Evolutionary conservation across 2,888 invertebrate species (phyloP).

Genomic region (Pollenia griseotomentosa): DNA sequence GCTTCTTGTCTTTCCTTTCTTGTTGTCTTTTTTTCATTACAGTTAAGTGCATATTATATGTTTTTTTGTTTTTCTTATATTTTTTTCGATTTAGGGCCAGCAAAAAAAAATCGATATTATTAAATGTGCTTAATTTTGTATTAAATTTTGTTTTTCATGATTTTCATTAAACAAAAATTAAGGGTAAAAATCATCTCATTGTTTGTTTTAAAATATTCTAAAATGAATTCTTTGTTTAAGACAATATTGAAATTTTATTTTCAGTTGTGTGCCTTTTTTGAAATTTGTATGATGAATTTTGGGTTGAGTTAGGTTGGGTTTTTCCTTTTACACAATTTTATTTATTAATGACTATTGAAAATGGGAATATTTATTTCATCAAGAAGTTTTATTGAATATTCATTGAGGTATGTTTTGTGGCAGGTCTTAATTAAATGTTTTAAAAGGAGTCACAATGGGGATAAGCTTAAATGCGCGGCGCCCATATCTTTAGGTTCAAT

Average conservation of each 20-base stretch:
- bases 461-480: slow-evolving; percentile 34
- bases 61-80: neutral
- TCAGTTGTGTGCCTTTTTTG: neutral
- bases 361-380: slow-evolving; percentile 28
- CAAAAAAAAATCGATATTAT: slow-evolving; percentile 52
- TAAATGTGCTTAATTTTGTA: slow-evolving; percentile 10
- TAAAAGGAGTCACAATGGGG: slow-evolving; percentile 3
- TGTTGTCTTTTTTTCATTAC: slow-evolving; percentile 13
- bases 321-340: slow-evolving; percentile 25
- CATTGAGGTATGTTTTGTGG: slow-evolving; percentile 16
- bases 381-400: slow-evolving; percentile 12
- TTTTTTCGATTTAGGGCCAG: slow-evolving; percentile 13
- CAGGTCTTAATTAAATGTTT: slow-evolving; percentile 41
- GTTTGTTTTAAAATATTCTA: neutral
- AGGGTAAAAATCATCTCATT: slow-evolving; percentile 31
- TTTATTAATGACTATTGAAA: slow-evolving; percentile 43
- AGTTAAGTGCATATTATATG: slow-evolving; percentile 4
- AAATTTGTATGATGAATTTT: slow-evolving; percentile 27
- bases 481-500: slow-evolving; percentile 37
- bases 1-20: neutral
- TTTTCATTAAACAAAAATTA: slow-evolving; percentile 25
- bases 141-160: slow-evolving; percentile 7
- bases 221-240: slow-evolving; percentile 14
- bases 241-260: slow-evolving; percentile 8
- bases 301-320: slow-evolving; percentile 65